phyloP scores from a whole-genome alignment of 2,888 invertebrate species.

The Ormyrus thymus region DNA sequence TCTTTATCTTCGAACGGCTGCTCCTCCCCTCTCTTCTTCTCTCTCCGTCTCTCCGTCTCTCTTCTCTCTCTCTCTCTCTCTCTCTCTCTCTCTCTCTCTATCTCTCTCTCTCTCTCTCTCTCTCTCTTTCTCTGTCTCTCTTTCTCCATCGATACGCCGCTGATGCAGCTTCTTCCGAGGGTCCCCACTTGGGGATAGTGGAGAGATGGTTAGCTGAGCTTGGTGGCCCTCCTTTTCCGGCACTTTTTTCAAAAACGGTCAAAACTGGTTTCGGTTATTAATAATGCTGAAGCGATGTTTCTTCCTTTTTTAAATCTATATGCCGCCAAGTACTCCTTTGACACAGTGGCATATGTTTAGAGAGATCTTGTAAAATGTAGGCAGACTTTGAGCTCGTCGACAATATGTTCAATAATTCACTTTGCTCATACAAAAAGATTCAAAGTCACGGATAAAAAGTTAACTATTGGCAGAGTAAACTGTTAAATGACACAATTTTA shows the following conservation, averaged over 20 bases:
- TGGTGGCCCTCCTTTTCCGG: constrained; percentile 35
- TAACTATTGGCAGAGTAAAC: too few relatives aligned
- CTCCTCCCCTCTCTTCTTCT: not conserved
- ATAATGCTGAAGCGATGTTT: too few relatives aligned
- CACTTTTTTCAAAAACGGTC: constrained; percentile 39
- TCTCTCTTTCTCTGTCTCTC: constrained; percentile 9
- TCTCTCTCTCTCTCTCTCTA: not conserved
- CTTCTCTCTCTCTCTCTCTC: not conserved
- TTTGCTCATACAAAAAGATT: too few relatives aligned
- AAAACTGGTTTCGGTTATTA: constrained; percentile 36
- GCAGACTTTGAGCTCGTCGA: too few relatives aligned
- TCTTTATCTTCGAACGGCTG: constrained; percentile 51
- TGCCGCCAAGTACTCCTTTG: too few relatives aligned
- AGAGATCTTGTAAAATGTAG: too few relatives aligned
- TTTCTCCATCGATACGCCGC: not conserved
- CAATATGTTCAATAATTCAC: too few relatives aligned
- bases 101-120: constrained; percentile 16
- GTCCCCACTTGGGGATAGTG: constrained; percentile 31
- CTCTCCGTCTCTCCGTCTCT: constrained; percentile 1
- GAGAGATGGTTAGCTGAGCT: not conserved
- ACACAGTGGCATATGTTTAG: too few relatives aligned
- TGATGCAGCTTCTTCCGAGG: constrained; percentile 49
- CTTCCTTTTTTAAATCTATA: too few relatives aligned
- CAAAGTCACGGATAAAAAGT: too few relatives aligned
- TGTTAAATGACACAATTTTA: too few relatives aligned